Conservation (phyloP, 2,113 vertebrate species). For the Helogale parvula region DNA sequence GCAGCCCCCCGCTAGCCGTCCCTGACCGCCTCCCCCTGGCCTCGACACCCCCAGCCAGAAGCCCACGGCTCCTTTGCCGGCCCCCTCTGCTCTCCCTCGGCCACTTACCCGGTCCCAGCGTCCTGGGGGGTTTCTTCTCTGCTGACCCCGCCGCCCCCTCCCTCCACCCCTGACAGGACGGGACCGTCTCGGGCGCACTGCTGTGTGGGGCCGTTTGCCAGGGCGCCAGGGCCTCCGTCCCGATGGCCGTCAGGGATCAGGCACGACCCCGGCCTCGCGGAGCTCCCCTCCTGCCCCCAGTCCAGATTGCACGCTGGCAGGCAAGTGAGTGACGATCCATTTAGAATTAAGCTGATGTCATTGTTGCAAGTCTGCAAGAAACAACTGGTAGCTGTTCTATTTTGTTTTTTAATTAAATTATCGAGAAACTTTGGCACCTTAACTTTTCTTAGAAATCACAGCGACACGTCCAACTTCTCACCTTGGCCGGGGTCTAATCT, state of each 20-base stretch:
- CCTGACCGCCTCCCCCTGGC: neutral
- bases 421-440: neutral
- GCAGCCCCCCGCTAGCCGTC: neutral
- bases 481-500: neutral
- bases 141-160: neutral
- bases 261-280: neutral
- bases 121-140: neutral
- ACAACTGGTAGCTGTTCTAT: neutral
- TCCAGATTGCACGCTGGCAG: neutral
- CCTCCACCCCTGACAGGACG: no score
- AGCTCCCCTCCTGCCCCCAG: neutral
- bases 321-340: neutral
- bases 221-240: neutral
- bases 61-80: accelerated
- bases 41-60: neutral
- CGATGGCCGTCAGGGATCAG: neutral
- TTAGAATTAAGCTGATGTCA: neutral
- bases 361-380: neutral
- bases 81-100: neutral
- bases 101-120: neutral
- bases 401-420: neutral
- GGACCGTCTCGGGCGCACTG: neutral
- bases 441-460: neutral
- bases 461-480: neutral
- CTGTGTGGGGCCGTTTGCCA: neutral